Conservation (phyloP, 2,113 vertebrate genomes). For the Syrrhaptes paradoxus region DNA sequence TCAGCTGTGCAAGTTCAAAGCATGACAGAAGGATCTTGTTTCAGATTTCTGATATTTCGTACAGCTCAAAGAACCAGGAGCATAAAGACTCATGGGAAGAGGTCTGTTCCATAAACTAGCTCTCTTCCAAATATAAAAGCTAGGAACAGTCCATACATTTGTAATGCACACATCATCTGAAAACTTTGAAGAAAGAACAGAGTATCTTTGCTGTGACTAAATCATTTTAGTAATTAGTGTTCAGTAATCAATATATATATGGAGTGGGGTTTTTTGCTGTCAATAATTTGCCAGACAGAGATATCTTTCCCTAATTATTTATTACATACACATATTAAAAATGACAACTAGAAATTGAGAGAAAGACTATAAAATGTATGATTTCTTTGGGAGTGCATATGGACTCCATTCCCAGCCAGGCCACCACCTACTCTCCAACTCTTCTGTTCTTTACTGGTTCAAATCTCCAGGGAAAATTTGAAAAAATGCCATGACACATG, state of each 20-base stretch:
- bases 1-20: neutral
- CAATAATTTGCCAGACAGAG: neutral
- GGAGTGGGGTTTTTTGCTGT: neutral
- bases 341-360: neutral
- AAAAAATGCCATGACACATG: neutral
- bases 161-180: neutral
- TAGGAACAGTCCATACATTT: fast-evolving
- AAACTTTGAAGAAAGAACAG: neutral
- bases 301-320: neutral
- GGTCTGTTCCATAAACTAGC: neutral
- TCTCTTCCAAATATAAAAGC: neutral
- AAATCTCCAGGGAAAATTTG: neutral
- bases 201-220: neutral
- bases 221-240: neutral
- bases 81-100: neutral
- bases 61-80: neutral
- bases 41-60: neutral
- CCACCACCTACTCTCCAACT: fast-evolving
- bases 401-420: neutral
- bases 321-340: neutral
- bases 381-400: neutral
- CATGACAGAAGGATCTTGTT: neutral
- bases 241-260: neutral
- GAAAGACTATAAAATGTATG: neutral
- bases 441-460: neutral